Evolutionary conservation across 2,888 invertebrate genomes (phyloP).

Genomic region (Tiliacea citrago): DNA sequence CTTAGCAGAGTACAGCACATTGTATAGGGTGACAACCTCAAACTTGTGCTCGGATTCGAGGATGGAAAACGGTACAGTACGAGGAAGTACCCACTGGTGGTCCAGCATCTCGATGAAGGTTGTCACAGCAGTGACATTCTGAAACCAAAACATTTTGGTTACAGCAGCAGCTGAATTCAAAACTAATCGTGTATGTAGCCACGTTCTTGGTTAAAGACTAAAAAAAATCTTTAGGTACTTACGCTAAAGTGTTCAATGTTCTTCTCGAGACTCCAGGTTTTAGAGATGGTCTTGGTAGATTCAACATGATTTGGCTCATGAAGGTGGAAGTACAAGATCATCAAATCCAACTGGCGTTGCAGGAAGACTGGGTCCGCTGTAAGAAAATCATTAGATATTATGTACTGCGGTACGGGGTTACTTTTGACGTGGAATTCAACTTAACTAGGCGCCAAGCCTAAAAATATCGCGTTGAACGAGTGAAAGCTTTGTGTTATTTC

Average conservation of each 20-base stretch:
- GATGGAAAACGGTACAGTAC: slow-evolving; percentile 91
- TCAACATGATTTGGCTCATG: slow-evolving; percentile 80
- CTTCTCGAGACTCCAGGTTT: slow-evolving; percentile 87
- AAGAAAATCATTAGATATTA: slow-evolving; percentile 44
- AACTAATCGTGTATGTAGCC: no score
- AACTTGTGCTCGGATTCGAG: slow-evolving; percentile 90
- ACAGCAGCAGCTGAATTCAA: not conserved
- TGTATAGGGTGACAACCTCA: slow-evolving; percentile 92
- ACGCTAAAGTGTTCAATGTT: slow-evolving; percentile 88
- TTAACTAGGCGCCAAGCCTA: not conserved
- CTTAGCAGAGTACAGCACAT: slow-evolving; percentile 93
- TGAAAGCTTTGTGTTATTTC: not conserved
- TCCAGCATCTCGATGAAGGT: slow-evolving; percentile 90
- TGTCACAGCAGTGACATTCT: slow-evolving; percentile 90
- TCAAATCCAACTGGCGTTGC: slow-evolving; percentile 81
- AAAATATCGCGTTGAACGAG: not conserved
- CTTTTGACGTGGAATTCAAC: not conserved
- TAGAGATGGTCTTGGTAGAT: slow-evolving; percentile 87
- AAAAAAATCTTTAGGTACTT: slow-evolving; percentile 54
- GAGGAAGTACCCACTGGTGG: slow-evolving; percentile 89
- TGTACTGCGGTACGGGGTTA: no score
- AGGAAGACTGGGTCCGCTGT: slow-evolving; percentile 87
- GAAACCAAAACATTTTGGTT: slow-evolving; percentile 57
- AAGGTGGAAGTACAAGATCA: no score
- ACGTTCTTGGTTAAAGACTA: not conserved